Conservation (phyloP, 2,888 invertebrate species). For the Hyalella azteca region DNA sequence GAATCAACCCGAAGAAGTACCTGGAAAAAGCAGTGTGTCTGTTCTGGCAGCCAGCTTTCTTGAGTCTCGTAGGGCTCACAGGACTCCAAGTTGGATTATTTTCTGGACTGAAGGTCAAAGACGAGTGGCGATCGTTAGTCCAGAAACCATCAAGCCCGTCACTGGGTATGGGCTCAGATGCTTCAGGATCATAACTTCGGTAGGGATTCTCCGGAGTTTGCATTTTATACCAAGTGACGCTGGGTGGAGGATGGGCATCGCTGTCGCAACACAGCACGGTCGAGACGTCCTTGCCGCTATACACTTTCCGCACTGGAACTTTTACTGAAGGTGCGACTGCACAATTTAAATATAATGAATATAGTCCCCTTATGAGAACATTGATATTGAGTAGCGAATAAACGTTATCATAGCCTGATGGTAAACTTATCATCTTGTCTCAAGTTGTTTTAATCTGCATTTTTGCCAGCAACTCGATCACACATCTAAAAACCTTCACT, state of each 20-base stretch:
- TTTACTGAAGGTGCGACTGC: constrained; percentile 12
- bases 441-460: no score
- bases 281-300: constrained; percentile 4
- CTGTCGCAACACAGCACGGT: neutral
- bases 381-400: no score
- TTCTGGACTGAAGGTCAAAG: neutral
- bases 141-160: neutral
- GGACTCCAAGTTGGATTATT: neutral
- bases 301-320: neutral
- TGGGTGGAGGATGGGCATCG: neutral
- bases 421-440: no score
- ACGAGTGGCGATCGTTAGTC: neutral
- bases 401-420: no score
- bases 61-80: neutral
- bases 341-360: no score
- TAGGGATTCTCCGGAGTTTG: neutral
- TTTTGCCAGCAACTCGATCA: no score
- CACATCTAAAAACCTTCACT: neutral
- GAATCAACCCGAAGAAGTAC: no score
- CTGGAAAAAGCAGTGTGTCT: neutral
- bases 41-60: neutral
- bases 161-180: neutral
- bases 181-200: neutral
- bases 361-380: no score
- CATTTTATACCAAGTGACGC: neutral